A percentile compares a stretch with the other conserved stretches of the same genome.
Conservation (phyloP, 2,888 invertebrate genomes). For the Rugalucina vietnamica region DNA sequence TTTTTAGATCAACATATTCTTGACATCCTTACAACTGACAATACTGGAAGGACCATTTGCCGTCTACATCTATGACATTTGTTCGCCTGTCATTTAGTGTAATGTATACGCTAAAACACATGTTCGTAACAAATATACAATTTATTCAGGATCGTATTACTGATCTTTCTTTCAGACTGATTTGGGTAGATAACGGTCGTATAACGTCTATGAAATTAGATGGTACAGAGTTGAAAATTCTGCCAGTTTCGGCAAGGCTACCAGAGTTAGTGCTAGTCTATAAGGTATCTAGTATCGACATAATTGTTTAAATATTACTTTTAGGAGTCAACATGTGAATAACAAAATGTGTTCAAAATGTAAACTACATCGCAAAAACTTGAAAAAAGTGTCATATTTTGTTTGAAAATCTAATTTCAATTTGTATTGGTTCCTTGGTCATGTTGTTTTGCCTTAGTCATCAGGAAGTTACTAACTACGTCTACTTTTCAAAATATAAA, state of each 20-base stretch:
- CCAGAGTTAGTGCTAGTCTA: background rate
- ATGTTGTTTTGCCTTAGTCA: background rate
- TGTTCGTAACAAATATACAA: too few relatives aligned
- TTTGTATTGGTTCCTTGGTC: background rate
- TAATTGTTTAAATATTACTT: background rate
- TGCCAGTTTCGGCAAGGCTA: background rate
- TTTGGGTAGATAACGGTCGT: background rate
- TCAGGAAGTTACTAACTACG: background rate
- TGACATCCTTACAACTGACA: too few relatives aligned
- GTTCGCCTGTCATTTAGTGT: too few relatives aligned
- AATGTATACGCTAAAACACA: too few relatives aligned
- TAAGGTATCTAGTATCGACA: background rate
- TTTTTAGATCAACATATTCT: too few relatives aligned
- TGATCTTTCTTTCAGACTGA: background rate
- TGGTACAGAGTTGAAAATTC: background rate
- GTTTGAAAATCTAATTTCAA: background rate
- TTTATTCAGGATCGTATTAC: too few relatives aligned
- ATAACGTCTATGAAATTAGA: background rate
- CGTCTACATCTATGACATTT: too few relatives aligned
- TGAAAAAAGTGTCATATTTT: too few relatives aligned
- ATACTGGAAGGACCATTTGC: too few relatives aligned
- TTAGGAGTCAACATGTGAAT: background rate
- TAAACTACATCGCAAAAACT: too few relatives aligned
- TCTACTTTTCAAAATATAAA: background rate
- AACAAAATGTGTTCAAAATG: background rate